These are phyloP conservation scores for Oryzias celebensis DNA, from an alignment of 2,113 vertebrate species.

Conservation along the genomic window DNA sequence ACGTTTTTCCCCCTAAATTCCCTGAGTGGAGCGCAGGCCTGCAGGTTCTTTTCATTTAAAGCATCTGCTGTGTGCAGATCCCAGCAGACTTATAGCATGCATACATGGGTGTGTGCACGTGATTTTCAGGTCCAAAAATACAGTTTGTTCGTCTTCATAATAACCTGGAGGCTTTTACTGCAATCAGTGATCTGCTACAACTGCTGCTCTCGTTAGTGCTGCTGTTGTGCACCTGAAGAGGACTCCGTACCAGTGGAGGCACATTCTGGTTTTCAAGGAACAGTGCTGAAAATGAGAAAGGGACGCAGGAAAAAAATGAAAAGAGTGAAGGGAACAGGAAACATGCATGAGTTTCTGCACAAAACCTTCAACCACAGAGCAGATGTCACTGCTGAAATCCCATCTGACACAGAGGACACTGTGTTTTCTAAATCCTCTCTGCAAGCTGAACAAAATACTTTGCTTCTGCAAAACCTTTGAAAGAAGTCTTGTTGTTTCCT, in stretches of 20 bases:
- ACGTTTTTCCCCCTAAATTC: constrained; percentile 6
- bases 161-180: background rate
- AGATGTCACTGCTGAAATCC: background rate
- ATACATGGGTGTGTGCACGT: background rate
- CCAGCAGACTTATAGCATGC: constrained; percentile 1
- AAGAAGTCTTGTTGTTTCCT: too few relatives aligned
- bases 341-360: background rate
- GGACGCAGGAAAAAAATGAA: background rate
- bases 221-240: constrained; percentile 10
- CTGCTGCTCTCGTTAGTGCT: background rate
- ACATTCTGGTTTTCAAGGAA: background rate
- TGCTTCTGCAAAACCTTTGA: too few relatives aligned
- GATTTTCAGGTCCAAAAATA: background rate
- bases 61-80: constrained; percentile 2
- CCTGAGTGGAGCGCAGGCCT: background rate
- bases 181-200: background rate
- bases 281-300: background rate
- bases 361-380: background rate
- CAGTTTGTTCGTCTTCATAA: background rate
- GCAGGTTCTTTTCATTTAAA: constrained; percentile 34
- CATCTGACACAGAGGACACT: too few relatives aligned
- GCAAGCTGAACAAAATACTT: too few relatives aligned
- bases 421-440: too few relatives aligned
- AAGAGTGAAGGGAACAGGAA: constrained; percentile 9
- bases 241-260: background rate